Evolutionary conservation across 2,113 vertebrate species (phyloP).

Genomic region (Loxodonta africana): DNA sequence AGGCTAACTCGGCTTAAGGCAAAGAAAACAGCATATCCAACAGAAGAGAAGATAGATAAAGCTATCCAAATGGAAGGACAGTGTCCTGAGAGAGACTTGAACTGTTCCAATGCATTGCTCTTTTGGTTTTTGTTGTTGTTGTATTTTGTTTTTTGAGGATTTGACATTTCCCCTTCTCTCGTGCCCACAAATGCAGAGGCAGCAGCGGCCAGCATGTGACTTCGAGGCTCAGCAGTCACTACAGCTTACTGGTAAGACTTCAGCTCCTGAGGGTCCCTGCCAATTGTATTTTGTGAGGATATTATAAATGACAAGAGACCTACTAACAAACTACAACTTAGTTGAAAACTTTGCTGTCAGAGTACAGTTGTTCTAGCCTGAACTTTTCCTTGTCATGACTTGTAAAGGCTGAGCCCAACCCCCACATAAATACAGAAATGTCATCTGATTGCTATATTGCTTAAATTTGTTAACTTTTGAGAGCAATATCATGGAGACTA

Average conservation of each 20-base stretch:
- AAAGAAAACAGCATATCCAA: background rate
- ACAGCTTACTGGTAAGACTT: background rate
- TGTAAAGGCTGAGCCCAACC: background rate
- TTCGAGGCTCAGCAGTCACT: background rate
- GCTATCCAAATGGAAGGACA: background rate
- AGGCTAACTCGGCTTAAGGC: background rate
- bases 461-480: slow-evolving; percentile 39
- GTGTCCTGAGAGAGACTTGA: background rate
- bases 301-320: background rate
- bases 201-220: background rate
- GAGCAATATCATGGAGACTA: background rate
- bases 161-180: background rate
- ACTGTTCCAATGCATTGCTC: background rate
- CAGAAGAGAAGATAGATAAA: background rate
- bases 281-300: background rate
- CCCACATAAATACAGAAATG: background rate
- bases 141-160: background rate
- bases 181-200: background rate
- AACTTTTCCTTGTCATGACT: background rate
- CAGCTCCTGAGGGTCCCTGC: background rate
- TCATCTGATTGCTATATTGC: background rate
- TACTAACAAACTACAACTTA: background rate
- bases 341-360: slow-evolving; percentile 9
- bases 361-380: background rate
- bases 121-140: background rate